Base-by-base conservation (phyloP, 2,113 vertebrate genomes). In the Scomber colias region DNA sequence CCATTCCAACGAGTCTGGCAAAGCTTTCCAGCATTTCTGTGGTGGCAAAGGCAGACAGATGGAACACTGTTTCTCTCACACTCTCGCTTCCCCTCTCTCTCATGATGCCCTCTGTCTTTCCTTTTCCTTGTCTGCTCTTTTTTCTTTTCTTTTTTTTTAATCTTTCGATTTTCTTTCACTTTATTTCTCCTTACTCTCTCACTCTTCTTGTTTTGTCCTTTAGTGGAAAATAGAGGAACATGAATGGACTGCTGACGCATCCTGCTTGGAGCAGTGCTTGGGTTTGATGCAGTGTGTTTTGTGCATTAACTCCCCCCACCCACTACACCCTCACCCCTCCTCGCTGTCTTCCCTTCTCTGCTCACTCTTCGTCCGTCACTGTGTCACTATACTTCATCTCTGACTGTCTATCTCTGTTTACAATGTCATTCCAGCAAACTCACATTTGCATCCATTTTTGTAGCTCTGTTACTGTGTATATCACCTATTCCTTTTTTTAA, bases 191-290 rank as follows among this genome's bases (percentile, higher is more conserved):
- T 71, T 59, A 31, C 49, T 68, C 31, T 55, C 57, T 71, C 17
- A 10, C 54, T 70, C 64, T 79, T 82, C 87, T 76, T 44, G 61
- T 77, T 50, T 62, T 94, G 93, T 96, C 93, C 94, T 96, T 95
- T 94, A 93, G 91, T 94, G 83, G 81, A 86, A 88, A 78, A 63
- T 45, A 74, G 53, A 79, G 71, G 91, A 96, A 95, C 94, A 96
- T 96, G 96, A 95, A 96, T 95, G 96, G 94, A 95, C 94, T 95
- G 95, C 96, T 97, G 96, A 96, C 95, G 95, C 96, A 96, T 95
- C 92, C 90, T 88, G 91, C 95, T 94, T 86, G 81, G 90, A 93
- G 95, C 94, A 92, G 91, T 94, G 95, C 94, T 94, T 94, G 93
- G 90, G 95, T 95, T 95, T 95, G 95, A 96, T 96, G 96, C 96